Evolutionary conservation across 2,797 vertebrate genomes (phyloP).

Genomic region (Chelon auratus): DNA sequence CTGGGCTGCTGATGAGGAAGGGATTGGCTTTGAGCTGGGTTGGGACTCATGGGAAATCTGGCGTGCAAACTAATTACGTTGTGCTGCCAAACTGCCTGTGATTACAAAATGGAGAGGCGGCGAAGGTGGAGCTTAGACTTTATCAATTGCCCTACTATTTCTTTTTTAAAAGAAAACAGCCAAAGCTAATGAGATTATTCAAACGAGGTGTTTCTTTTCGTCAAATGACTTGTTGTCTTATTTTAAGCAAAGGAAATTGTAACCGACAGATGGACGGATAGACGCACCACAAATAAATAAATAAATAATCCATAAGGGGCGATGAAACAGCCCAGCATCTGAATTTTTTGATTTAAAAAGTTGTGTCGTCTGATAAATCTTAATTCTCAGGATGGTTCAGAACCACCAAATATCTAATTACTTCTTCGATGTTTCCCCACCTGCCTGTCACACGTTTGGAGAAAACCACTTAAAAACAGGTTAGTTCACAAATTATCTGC

Average conservation of each 20-base stretch:
- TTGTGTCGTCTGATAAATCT: constrained; percentile 48
- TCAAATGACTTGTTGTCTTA: constrained; percentile 39
- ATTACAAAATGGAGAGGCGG: constrained; percentile 82
- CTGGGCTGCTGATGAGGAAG: constrained; percentile 81
- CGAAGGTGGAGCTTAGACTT: constrained; percentile 78
- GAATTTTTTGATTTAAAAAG: constrained; percentile 42
- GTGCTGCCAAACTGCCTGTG: constrained; percentile 82
- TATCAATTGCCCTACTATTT: constrained; percentile 80
- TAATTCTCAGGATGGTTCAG: constrained; percentile 64
- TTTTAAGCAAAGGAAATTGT: constrained; percentile 32
- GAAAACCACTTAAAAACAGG: constrained; percentile 85
- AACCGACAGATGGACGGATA: neutral
- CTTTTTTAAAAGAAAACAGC: constrained; percentile 66
- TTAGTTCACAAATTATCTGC: constrained; percentile 88
- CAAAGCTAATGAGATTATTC: constrained; percentile 75
- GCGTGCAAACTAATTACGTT: constrained; percentile 84
- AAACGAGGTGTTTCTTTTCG: constrained; percentile 63
- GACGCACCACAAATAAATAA: constrained; percentile 22
- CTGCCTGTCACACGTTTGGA: constrained; percentile 87
- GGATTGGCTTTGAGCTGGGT: constrained; percentile 82
- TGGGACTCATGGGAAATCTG: constrained; percentile 87
- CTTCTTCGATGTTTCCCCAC: constrained; percentile 83
- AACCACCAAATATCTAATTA: constrained; percentile 85
- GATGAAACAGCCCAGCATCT: constrained; percentile 16
- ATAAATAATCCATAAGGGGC: neutral